Evolutionary conservation across 1,140 invertebrate genomes (phyloP).

Genomic region (Tetragnatha versicolor): DNA sequence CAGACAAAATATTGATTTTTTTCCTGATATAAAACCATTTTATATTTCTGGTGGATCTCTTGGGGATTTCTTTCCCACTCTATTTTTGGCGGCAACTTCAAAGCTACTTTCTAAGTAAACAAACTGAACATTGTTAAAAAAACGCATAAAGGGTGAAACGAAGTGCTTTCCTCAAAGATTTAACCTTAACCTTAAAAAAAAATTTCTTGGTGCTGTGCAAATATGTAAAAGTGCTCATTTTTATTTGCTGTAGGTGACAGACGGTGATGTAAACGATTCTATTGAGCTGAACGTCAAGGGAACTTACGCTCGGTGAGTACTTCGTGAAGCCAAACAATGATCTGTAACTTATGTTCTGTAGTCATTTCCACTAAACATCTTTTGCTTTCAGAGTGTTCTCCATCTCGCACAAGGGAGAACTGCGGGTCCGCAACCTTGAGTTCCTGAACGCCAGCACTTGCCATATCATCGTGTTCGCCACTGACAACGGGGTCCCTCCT

Average conservation of each 20-base stretch:
- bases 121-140: too few relatives aligned
- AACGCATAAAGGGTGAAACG: too few relatives aligned
- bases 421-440: conserved; percentile 64
- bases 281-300: conserved; percentile 57
- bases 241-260: conserved; percentile 51
- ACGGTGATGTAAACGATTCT: conserved; percentile 58
- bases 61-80: too few relatives aligned
- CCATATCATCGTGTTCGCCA: conserved; percentile 79
- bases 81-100: too few relatives aligned
- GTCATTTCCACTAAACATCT: neutral
- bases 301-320: conserved; percentile 37
- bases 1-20: too few relatives aligned
- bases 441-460: conserved; percentile 69
- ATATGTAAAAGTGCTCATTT: too few relatives aligned
- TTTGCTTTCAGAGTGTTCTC: conserved; percentile 65
- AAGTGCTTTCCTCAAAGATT: too few relatives aligned
- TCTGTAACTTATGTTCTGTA: neutral
- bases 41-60: too few relatives aligned
- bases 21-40: too few relatives aligned
- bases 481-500: conserved; percentile 78
- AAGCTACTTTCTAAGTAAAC: too few relatives aligned
- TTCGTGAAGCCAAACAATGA: neutral
- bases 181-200: too few relatives aligned
- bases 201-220: too few relatives aligned
- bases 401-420: conserved; percentile 67